phyloP scores from a whole-genome alignment of 1,140 invertebrate genomes.

The Andrena cerasifolii region DNA sequence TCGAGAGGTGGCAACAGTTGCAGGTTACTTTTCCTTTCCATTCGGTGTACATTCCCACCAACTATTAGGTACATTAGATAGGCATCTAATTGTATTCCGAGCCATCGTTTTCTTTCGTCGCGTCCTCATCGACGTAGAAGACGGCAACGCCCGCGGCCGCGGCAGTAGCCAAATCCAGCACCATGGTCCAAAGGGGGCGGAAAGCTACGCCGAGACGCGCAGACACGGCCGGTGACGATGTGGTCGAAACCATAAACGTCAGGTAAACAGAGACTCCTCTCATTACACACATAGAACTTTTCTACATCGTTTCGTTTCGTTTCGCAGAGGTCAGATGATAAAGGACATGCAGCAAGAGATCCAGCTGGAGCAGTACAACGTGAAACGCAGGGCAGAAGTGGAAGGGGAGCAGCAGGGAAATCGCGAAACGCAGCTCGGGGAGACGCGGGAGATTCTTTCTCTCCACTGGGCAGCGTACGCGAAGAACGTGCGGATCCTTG shows the following conservation, averaged over 20 bases:
- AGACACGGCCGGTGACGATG: slow-evolving; percentile 5
- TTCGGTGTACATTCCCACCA: too few species aligned
- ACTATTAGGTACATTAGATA: too few species aligned
- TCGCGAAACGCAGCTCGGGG: slow-evolving; percentile 65
- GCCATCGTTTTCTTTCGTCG: too few species aligned
- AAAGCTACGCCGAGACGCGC: slow-evolving; percentile 55
- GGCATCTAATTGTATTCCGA: too few species aligned
- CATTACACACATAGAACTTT: too few species aligned
- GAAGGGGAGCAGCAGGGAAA: slow-evolving; percentile 59
- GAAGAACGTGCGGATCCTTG: slow-evolving; percentile 48
- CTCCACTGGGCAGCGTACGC: slow-evolving; percentile 56
- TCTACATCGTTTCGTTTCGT: too few species aligned
- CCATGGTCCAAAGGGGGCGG: slow-evolving; percentile 50
- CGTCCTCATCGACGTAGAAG: slow-evolving; percentile 34
- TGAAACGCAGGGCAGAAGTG: slow-evolving; percentile 40
- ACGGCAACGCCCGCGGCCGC: too few species aligned
- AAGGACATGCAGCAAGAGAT: slow-evolving; percentile 75
- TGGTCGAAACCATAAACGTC: not conserved
- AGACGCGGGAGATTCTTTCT: slow-evolving; percentile 47
- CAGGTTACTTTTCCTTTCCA: slow-evolving; percentile 17
- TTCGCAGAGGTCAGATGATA: slow-evolving; percentile 64
- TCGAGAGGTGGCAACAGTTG: slow-evolving; percentile 16
- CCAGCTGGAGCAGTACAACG: slow-evolving; percentile 64
- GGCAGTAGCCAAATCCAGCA: not conserved
- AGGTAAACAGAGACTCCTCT: not conserved